These are phyloP conservation scores for Indri indri DNA, from an alignment of 2,113 vertebrate genomes.

Conservation along the genomic window DNA sequence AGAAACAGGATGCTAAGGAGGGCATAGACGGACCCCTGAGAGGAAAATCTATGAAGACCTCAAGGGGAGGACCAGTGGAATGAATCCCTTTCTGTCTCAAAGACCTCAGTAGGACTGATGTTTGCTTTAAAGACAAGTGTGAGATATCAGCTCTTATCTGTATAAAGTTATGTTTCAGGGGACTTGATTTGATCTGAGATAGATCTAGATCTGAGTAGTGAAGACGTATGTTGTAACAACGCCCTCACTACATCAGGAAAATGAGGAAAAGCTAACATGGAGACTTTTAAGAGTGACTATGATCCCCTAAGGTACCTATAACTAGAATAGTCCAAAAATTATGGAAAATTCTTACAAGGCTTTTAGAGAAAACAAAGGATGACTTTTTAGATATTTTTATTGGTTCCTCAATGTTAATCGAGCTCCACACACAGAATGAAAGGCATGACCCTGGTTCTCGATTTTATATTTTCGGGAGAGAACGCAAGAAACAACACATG, in stretches of 20 bases:
- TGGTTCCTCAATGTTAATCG: background rate
- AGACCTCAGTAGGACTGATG: background rate
- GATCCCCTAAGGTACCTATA: background rate
- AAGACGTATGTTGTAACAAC: background rate
- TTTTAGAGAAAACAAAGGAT: background rate
- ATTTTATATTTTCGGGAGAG: constrained; percentile 37
- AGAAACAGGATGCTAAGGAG: background rate
- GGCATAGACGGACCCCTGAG: background rate
- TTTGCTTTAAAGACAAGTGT: background rate
- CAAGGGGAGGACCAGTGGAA: background rate
- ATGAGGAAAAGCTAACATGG: background rate
- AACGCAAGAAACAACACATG: background rate
- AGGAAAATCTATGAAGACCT: background rate
- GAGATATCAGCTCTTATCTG: background rate
- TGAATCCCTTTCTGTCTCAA: background rate
- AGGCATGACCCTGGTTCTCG: background rate
- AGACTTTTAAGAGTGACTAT: background rate
- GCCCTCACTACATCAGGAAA: background rate
- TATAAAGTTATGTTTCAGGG: background rate
- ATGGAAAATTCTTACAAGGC: background rate
- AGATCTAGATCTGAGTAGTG: background rate
- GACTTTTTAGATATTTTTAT: background rate
- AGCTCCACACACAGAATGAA: background rate
- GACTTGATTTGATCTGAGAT: background rate
- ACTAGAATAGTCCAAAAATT: constrained; percentile 31